These are phyloP conservation scores for Drosophila niveifrons DNA, from an alignment of 2,888 invertebrate species.

Conservation along the genomic window DNA sequence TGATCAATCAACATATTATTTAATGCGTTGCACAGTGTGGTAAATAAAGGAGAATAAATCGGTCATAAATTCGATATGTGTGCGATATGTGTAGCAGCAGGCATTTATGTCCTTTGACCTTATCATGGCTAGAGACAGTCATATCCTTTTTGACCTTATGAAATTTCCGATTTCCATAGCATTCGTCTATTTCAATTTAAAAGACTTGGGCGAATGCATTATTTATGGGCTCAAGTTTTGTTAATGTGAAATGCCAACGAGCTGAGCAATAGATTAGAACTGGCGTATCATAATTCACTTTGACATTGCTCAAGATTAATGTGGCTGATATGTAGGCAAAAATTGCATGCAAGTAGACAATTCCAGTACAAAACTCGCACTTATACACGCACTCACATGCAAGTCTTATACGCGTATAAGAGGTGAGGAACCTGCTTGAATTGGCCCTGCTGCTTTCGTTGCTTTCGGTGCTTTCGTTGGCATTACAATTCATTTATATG, in stretches of 20 bases:
- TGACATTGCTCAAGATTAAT: slow-evolving; percentile 50
- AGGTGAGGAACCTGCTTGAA: slow-evolving; percentile 19
- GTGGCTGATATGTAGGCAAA: slow-evolving; percentile 38
- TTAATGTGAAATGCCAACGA: background rate
- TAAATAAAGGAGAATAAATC: background rate
- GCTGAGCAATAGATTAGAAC: slow-evolving; percentile 32
- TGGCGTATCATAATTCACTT: slow-evolving; percentile 53
- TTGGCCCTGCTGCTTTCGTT: slow-evolving; percentile 20
- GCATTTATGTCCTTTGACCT: too few relatives aligned
- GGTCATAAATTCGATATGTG: too few relatives aligned
- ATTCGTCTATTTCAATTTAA: background rate
- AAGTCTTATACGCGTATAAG: background rate
- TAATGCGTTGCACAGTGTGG: background rate
- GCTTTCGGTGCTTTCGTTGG: slow-evolving; percentile 10
- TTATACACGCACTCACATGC: background rate
- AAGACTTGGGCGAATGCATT: background rate
- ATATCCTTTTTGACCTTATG: too few relatives aligned
- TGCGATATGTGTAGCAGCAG: too few relatives aligned
- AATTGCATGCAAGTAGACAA: slow-evolving; percentile 7
- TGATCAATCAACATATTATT: background rate
- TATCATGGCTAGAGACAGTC: too few relatives aligned
- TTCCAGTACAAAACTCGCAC: background rate
- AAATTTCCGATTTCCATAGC: too few relatives aligned
- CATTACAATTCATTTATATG: slow-evolving; percentile 76
- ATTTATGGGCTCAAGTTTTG: background rate